Conservation (phyloP, 2,888 invertebrate species). For the Eupithecia centaureata region DNA sequence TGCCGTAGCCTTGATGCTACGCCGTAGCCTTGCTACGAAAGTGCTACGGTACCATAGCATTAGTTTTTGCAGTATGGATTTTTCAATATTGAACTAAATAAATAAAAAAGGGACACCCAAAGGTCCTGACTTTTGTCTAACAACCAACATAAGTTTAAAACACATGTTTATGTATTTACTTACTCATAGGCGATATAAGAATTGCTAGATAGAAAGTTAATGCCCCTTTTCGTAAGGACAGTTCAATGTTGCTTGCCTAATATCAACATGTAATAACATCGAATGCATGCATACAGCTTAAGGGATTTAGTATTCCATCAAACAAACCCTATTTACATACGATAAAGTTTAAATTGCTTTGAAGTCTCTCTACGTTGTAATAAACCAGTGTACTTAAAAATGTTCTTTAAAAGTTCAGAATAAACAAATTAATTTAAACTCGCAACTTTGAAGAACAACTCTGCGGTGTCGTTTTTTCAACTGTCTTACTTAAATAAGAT, state of each 20-base stretch:
- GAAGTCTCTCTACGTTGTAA: neutral
- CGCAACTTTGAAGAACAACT: constrained; percentile 15
- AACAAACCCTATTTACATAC: neutral
- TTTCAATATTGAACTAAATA: too few relatives aligned
- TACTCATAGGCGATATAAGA: too few relatives aligned
- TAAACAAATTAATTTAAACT: constrained; percentile 29
- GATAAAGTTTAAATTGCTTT: neutral
- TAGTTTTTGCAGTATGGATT: too few relatives aligned
- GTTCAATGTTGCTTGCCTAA: neutral
- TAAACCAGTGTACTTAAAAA: constrained; percentile 12
- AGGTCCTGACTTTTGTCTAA: too few relatives aligned
- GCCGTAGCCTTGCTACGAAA: neutral
- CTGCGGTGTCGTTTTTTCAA: constrained; percentile 18
- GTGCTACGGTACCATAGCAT: neutral
- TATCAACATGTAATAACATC: neutral
- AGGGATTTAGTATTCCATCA: neutral
- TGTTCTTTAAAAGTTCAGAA: constrained; percentile 17
- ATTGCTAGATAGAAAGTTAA: too few relatives aligned
- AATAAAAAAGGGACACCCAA: too few relatives aligned
- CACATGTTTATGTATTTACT: too few relatives aligned
- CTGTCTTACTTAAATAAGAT: constrained; percentile 22
- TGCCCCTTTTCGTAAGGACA: neutral
- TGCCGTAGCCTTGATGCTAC: too few relatives aligned
- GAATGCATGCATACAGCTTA: neutral
- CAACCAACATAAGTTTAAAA: too few relatives aligned